Evolutionary conservation across 1,140 invertebrate species (phyloP), one percentile per base, ranked within the genome.

Genomic region (Musca vetustissima): DNA sequence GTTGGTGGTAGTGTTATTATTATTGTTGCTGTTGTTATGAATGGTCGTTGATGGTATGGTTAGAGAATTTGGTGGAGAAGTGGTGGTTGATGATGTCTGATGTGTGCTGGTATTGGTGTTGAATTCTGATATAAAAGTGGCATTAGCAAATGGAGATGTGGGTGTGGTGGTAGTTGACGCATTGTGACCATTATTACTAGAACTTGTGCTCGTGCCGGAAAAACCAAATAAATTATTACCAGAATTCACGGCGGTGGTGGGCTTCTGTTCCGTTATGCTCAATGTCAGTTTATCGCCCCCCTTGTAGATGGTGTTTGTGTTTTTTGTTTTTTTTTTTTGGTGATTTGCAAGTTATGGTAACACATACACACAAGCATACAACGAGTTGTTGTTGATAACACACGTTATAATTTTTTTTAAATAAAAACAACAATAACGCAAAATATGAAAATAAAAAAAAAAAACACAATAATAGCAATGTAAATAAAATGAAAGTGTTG

Each of bases 271-370:
- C 67, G 83, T 86, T 71, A 90, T 86, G 69, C 88, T 86, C 61
- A 92, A 82, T 50, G 90, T 92, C 78, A 92, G 77, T 82, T 92
- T 92, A 81, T 92, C 90, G 73, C 90, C 91, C 73, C 91, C 91
- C 90, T 83, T 36, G 22, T 25, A 25, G 21, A 22, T 50, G 47
- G 3, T 22, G 14, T 66, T 64, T 64, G 11, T n/a, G n/a, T n/a
- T n/a, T n/a, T n/a, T n/a, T n/a, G n/a, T n/a, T n/a, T n/a, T n/a
- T n/a, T n/a, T 47, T 32, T 21, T 32, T 66, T 49, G 36, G 15
- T 15, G 36, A 53, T 21, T 21, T 57, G 15, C 24, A 57, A 43
- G 36, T 43, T 43, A 43, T 43, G 36, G 6, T 43, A 43, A 43
- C 36, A 43, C 28, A 61, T n/a, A 61, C 32, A 43, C 19, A 61